Percentiles rank a stretch among this genome's conserved stretches.
Conservation (phyloP, 2,888 invertebrate genomes). For the Capitulum mitella region DNA sequence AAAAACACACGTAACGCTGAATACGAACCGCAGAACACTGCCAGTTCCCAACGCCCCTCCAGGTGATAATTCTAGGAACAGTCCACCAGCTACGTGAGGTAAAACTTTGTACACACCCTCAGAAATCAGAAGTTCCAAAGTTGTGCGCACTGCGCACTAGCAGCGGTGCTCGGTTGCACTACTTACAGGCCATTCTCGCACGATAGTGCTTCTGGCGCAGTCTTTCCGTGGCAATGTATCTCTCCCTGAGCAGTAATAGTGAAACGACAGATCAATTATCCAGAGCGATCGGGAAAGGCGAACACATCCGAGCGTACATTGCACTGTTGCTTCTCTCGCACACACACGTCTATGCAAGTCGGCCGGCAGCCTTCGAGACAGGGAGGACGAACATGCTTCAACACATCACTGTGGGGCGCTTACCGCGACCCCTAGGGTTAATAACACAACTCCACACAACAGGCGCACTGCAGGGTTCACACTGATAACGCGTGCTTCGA, state of each 20-base stretch:
- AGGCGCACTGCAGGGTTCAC: background rate
- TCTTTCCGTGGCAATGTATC: background rate
- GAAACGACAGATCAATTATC: background rate
- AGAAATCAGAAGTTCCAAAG: background rate
- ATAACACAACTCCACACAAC: background rate
- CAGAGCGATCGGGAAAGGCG: background rate
- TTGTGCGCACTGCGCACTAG: background rate
- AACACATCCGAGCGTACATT: background rate
- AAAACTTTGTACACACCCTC: background rate
- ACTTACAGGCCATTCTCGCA: too few species aligned
- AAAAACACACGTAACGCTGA: too few species aligned
- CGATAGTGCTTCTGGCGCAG: too few species aligned
- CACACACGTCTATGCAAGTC: too few species aligned
- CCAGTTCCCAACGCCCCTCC: too few species aligned
- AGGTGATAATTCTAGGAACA: background rate
- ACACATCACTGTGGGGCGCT: background rate
- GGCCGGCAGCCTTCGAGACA: too few species aligned
- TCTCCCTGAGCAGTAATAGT: conserved; percentile 2
- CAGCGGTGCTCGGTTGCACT: background rate
- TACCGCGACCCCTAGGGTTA: background rate
- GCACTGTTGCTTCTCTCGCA: background rate
- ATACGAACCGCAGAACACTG: too few species aligned
- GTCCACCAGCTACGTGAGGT: background rate
- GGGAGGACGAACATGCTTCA: background rate
- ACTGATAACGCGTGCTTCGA: background rate